Conservation (phyloP, 2,797 vertebrate genomes). For the Helarctos malayanus region DNA sequence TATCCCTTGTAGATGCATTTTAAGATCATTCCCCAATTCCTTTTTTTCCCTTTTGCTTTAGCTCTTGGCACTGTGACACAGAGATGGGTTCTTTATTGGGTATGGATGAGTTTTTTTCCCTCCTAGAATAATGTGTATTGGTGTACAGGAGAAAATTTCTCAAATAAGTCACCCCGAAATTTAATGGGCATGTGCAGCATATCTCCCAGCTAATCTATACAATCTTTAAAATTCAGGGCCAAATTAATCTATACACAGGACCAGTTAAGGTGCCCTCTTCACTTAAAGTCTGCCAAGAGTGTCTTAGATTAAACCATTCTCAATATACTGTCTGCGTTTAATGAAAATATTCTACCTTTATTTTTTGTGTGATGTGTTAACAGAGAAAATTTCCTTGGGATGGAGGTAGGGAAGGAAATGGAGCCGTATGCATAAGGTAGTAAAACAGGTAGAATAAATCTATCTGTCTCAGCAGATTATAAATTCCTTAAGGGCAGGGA, state of each 20-base stretch:
- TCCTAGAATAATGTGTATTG: not conserved
- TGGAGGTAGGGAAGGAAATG: not conserved
- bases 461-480: not conserved
- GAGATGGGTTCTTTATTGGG: not conserved
- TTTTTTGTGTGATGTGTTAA: not conserved
- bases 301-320: not conserved
- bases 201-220: not conserved
- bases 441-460: not conserved
- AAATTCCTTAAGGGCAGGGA: not conserved
- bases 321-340: not conserved
- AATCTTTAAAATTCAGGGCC: not conserved
- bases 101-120: not conserved
- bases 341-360: not conserved
- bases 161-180: not conserved
- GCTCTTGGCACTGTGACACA: not conserved
- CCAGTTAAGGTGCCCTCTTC: not conserved
- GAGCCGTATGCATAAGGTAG: not conserved
- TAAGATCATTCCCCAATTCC: not conserved
- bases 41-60: not conserved
- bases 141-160: not conserved
- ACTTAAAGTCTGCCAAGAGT: not conserved
- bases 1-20: not conserved
- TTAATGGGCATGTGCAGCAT: not conserved
- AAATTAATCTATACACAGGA: not conserved
- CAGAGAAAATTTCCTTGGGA: not conserved